Conservation (phyloP, 2,888 invertebrate species). For the Spisula subtruncata region DNA sequence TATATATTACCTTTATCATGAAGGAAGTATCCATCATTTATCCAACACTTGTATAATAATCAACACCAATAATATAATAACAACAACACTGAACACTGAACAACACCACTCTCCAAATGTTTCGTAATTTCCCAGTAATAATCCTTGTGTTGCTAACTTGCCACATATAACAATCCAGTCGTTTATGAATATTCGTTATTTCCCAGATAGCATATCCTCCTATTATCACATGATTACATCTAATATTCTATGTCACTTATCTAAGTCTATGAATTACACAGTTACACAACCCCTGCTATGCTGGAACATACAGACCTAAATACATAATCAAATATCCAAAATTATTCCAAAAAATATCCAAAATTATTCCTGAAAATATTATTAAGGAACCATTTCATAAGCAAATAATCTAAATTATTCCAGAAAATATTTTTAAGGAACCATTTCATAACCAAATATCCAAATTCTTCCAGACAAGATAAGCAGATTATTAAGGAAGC, state of each 20-base stretch:
- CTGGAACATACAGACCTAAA: not conserved
- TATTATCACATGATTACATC: not conserved
- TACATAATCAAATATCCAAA: no score
- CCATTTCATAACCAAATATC: not conserved
- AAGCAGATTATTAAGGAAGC: constrained; percentile 2
- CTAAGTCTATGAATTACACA: not conserved
- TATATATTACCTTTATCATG: not conserved
- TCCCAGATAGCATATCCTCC: not conserved
- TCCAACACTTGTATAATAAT: not conserved
- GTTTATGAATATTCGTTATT: not conserved
- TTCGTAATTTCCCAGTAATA: not conserved
- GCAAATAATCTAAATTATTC: no score
- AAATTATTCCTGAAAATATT: no score
- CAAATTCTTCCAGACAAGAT: no score
- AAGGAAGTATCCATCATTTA: not conserved
- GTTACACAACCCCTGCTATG: not conserved
- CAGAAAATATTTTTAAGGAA: no score
- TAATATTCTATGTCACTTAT: not conserved
- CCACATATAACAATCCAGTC: no score
- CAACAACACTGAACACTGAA: no score
- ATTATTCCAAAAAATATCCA: no score
- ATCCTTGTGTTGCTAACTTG: not conserved
- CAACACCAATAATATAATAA: not conserved
- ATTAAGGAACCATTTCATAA: not conserved
- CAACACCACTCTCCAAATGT: constrained; percentile 4